Evolutionary conservation across 2,888 invertebrate genomes (phyloP), one percentile per base, ranked within the genome.

Genomic region (Synanthedon vespiformis): DNA sequence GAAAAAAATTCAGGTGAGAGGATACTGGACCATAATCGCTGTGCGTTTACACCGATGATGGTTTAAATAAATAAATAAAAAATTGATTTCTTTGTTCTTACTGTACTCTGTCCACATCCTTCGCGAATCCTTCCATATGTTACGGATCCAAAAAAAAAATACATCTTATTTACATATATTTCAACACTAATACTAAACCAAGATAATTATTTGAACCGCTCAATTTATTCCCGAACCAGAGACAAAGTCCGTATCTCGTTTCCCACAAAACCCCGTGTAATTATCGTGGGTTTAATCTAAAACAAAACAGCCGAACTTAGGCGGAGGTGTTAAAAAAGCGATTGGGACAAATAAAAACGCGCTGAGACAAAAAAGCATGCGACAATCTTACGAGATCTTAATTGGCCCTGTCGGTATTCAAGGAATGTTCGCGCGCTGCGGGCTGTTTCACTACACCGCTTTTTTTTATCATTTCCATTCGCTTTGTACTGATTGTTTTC

Each of bases 321-420:
- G 54, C 57, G 55, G 60, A 75, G 71, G 76, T 75, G 77, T 78
- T 74, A 70, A 73, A 71, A 67, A 70, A 68, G 67, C 59, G 63
- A 75, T 74, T 74, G 71, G 49, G 50, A 40, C 34, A 52, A 48
- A 52, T 54, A 54, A 51, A 49, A 51, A 34, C 18, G 40, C 34
- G 13, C 27, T 27, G 18, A 49, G 54, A 52, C 52, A 48, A 47
- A 53, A 55, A 53, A 55, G 55, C 61, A 55, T 58, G 62, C 65
- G 77, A 82, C 81, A 80, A 83, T 83, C 83, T 78, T 70, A 70
- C 72, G 70, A 74, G 80, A 82, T 82, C 82, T 82, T 83, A 81
- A 83, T 84, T 83, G 83, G 81, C 69, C 68, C 61, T 61, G 57
- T 50, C 62, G 76, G 73, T 66, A 84, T 82, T 73, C 69, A 59